A percentile compares a stretch with the other conserved stretches of the same genome.
phyloP scores from a whole-genome alignment of 2,888 invertebrate species.

The Pseudanteris insignis region DNA sequence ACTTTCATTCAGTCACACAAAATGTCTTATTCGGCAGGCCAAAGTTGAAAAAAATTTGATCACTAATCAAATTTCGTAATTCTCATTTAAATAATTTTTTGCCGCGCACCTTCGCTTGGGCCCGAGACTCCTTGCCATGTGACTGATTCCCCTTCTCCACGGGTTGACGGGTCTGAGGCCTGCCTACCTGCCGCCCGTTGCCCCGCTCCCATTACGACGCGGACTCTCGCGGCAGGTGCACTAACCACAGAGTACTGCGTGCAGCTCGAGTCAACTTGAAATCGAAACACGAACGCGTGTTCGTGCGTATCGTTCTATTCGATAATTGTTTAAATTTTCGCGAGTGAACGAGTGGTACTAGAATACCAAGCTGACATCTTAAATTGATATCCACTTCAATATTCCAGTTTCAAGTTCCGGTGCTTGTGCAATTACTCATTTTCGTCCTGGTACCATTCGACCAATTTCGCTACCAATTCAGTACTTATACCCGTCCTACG shows the following conservation, averaged over 20 bases:
- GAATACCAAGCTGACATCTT: neutral
- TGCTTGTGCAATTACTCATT: no score
- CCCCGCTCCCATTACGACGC: slow-evolving; percentile 66
- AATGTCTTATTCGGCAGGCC: no score
- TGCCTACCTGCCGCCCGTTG: slow-evolving; percentile 66
- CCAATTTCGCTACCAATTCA: neutral
- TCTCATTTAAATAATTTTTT: no score
- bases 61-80: no score
- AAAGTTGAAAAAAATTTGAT: no score
- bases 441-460: neutral
- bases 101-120: slow-evolving; percentile 42
- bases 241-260: slow-evolving; percentile 62
- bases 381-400: no score
- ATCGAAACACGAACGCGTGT: slow-evolving; percentile 26
- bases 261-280: slow-evolving; percentile 48
- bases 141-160: slow-evolving; percentile 65
- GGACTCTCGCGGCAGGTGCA: slow-evolving; percentile 67
- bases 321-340: slow-evolving; percentile 8
- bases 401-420: no score
- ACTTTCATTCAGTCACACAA: no score
- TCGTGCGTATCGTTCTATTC: slow-evolving; percentile 17
- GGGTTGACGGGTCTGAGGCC: slow-evolving; percentile 63
- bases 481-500: no score
- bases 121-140: slow-evolving; percentile 61
- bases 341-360: slow-evolving; percentile 14